Evolutionary conservation across 2,797 vertebrate species (phyloP).

Genomic region (Falco columbarius): DNA sequence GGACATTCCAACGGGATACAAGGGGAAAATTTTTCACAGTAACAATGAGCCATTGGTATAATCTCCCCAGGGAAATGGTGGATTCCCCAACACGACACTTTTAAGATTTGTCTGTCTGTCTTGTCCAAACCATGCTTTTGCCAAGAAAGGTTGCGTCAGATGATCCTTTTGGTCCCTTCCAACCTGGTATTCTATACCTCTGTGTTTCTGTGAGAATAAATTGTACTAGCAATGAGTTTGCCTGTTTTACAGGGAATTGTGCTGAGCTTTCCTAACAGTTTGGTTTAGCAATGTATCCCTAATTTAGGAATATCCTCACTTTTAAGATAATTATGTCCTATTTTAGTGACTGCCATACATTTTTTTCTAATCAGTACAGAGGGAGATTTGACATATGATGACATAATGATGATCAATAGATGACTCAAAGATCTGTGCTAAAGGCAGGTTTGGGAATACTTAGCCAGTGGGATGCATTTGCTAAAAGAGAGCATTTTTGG

Average conservation of each 20-base stretch:
- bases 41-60: neutral
- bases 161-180: neutral
- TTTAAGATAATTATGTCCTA: neutral
- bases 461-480: neutral
- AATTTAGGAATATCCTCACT: neutral
- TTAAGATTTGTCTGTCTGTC: neutral
- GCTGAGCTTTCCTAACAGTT: neutral
- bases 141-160: neutral
- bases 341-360: neutral
- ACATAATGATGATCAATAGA: neutral
- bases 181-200: neutral
- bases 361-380: neutral
- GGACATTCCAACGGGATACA: neutral
- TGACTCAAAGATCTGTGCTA: neutral
- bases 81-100: neutral
- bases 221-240: neutral
- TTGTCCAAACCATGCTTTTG: neutral
- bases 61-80: neutral
- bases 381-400: neutral
- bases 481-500: neutral
- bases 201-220: neutral
- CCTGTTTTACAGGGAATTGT: neutral
- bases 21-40: neutral
- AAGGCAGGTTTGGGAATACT: conserved; percentile 2
- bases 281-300: neutral